Conservation (phyloP, 2,113 vertebrate species). For the Hypocryptadius cinnamomeus region DNA sequence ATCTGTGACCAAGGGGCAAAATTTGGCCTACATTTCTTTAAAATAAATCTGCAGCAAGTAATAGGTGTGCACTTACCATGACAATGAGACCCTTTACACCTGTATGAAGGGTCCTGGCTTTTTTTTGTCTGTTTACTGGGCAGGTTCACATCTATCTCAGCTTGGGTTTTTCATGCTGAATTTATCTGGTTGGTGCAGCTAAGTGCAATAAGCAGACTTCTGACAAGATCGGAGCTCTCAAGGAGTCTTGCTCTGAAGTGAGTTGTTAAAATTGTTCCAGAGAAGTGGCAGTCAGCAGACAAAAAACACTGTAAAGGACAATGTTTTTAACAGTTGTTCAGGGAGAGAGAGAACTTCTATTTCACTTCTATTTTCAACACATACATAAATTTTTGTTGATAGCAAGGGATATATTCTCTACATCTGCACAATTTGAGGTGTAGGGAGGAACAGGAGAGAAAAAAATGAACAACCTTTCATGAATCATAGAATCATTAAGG, state of each 20-base stretch:
- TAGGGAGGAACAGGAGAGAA: background rate
- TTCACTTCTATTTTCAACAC: background rate
- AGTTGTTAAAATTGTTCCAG: constrained; percentile 1
- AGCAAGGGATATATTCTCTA: background rate
- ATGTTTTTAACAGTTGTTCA: background rate
- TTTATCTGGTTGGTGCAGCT: background rate
- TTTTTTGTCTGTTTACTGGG: background rate
- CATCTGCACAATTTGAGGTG: background rate
- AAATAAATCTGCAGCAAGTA: background rate
- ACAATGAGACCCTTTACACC: background rate
- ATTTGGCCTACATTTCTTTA: constrained; percentile 20
- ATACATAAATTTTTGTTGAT: background rate
- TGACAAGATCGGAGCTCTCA: background rate
- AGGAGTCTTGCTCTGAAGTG: background rate
- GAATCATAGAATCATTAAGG: background rate
- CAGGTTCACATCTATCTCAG: background rate
- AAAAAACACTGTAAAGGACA: background rate
- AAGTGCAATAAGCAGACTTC: background rate
- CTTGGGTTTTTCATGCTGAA: background rate
- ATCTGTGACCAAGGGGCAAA: background rate
- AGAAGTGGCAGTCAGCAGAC: background rate
- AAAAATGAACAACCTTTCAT: background rate
- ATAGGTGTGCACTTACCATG: background rate
- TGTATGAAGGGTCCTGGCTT: background rate
- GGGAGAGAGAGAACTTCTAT: background rate